phyloP scores from a whole-genome alignment of 2,888 invertebrate genomes.

The Leucophora obtusa region DNA sequence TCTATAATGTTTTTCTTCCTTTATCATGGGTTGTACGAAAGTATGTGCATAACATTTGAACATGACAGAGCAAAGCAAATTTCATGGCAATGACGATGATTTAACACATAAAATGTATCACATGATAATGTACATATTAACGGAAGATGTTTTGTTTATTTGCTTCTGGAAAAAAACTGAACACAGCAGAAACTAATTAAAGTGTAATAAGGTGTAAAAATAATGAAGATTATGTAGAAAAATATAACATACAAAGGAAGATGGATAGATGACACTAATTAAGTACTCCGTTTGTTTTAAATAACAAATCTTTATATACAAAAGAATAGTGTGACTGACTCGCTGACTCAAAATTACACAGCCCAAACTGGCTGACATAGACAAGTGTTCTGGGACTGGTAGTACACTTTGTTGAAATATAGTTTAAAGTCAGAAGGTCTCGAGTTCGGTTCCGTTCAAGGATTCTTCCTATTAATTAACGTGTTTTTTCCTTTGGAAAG shows the following conservation, averaged over 20 bases:
- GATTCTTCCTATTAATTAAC: too few relatives aligned
- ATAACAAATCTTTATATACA: too few relatives aligned
- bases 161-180: background rate
- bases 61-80: slow-evolving; percentile 41
- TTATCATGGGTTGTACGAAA: slow-evolving; percentile 4
- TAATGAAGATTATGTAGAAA: slow-evolving; percentile 27
- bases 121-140: background rate
- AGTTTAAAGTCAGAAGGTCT: too few relatives aligned
- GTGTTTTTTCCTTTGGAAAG: too few relatives aligned
- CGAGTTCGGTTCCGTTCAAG: too few relatives aligned
- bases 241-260: background rate
- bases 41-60: slow-evolving; percentile 41
- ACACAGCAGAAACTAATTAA: slow-evolving; percentile 21
- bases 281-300: too few relatives aligned
- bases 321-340: too few relatives aligned
- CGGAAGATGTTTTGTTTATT: background rate
- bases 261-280: background rate
- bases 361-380: too few relatives aligned
- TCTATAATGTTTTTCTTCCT: background rate
- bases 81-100: slow-evolving; percentile 29
- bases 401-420: too few relatives aligned
- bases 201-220: slow-evolving; percentile 45
- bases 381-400: too few relatives aligned
- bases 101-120: slow-evolving; percentile 28
- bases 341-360: too few relatives aligned